phyloP scores from a whole-genome alignment of 2,888 invertebrate species.

The Ectemnius lituratus region DNA sequence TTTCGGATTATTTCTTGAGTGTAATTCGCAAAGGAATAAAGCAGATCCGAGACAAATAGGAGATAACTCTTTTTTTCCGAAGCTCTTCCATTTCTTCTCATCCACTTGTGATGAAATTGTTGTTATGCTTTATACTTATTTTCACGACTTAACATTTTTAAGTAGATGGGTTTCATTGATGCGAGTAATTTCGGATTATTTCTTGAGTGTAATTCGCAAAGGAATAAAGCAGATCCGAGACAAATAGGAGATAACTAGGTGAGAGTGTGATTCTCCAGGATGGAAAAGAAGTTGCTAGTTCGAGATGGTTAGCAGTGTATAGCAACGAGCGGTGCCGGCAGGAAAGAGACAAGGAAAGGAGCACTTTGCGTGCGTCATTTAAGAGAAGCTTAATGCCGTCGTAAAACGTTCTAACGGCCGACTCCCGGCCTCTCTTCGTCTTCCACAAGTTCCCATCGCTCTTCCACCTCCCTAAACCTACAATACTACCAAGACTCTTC shows the following conservation, averaged over 20 bases:
- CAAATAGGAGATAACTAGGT: slow-evolving; percentile 30
- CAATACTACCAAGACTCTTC: slow-evolving; percentile 36
- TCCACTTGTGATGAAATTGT: too few species aligned
- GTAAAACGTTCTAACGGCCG: slow-evolving; percentile 69
- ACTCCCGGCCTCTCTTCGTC: slow-evolving; percentile 51
- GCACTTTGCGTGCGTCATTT: slow-evolving; percentile 71
- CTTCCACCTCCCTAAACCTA: slow-evolving; percentile 30
- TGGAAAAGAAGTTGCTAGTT: slow-evolving; percentile 25
- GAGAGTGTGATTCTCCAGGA: slow-evolving; percentile 35
- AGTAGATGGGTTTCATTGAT: too few species aligned
- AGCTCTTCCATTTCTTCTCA: too few species aligned
- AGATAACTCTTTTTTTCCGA: too few species aligned
- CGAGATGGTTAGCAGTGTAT: slow-evolving; percentile 28
- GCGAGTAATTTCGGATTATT: too few species aligned
- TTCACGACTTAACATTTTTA: too few species aligned
- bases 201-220: too few species aligned
- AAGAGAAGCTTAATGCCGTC: slow-evolving; percentile 70
- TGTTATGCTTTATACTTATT: too few species aligned
- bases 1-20: too few species aligned
- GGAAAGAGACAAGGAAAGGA: slow-evolving; percentile 41
- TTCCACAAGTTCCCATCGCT: slow-evolving; percentile 42
- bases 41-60: too few species aligned
- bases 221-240: not conserved
- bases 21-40: too few species aligned
- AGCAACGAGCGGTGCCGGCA: slow-evolving; percentile 25